A percentile compares a stretch with the other conserved stretches of the same genome.
phyloP scores from a whole-genome alignment of 2,113 vertebrate species.

The Balaeniceps rex region DNA sequence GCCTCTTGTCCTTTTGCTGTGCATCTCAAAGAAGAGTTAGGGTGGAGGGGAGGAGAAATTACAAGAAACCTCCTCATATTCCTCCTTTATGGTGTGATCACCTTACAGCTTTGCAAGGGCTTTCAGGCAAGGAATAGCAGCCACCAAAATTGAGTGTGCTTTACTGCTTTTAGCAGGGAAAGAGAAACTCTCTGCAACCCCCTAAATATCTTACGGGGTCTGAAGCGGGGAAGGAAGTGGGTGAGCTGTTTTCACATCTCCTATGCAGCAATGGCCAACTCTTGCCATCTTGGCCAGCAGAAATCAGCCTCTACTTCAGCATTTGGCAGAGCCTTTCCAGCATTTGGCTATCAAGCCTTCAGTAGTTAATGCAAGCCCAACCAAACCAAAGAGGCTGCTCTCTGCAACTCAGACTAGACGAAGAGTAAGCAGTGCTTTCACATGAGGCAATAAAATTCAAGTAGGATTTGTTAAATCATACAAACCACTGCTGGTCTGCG shows the following conservation, averaged over 20 bases:
- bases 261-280: neutral
- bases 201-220: neutral
- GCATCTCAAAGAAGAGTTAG: neutral
- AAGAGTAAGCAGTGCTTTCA: neutral
- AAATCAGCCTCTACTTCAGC: neutral
- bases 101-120: neutral
- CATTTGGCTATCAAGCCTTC: neutral
- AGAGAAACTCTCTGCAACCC: neutral
- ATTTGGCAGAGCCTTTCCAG: neutral
- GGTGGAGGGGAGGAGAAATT: neutral
- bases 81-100: neutral
- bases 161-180: neutral
- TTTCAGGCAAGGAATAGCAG: neutral
- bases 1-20: neutral
- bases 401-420: neutral
- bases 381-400: neutral
- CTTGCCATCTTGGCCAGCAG: neutral
- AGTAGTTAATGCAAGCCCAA: neutral
- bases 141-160: neutral
- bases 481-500: neutral
- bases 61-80: neutral
- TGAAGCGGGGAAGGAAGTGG: neutral
- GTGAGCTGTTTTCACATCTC: neutral
- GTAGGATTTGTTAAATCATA: conserved; percentile 30
- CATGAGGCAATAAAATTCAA: neutral